A percentile compares a stretch with the other conserved stretches of the same genome.
Conservation (phyloP, 2,113 vertebrate species). For the Mirounga angustirostris region DNA sequence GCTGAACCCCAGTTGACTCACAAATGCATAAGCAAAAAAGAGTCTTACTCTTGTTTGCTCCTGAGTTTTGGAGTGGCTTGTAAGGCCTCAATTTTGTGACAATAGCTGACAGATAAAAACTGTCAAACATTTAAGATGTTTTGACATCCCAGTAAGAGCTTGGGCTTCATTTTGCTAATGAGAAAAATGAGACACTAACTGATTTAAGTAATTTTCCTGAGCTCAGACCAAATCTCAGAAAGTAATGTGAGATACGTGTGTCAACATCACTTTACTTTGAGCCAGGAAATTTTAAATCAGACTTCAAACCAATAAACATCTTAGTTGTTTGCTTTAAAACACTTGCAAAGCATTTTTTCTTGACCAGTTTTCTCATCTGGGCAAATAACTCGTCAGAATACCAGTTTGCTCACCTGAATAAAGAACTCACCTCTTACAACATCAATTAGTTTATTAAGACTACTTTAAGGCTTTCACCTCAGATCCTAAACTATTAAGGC, state of each 20-base stretch:
- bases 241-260: neutral
- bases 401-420: constrained; percentile 9
- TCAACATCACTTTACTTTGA: constrained; percentile 44
- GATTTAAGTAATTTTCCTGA: constrained; percentile 40
- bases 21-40: neutral
- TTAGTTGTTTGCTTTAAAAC: neutral
- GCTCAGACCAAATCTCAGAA: constrained; percentile 4
- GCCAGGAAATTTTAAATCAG: constrained; percentile 54
- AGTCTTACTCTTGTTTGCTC: neutral
- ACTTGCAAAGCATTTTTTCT: constrained; percentile 15
- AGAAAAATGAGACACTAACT: neutral
- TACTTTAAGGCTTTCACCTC: neutral
- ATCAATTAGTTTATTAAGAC: neutral
- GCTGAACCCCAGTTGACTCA: neutral
- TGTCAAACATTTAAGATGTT: neutral
- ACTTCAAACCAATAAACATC: constrained; percentile 23
- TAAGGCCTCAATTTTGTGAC: neutral
- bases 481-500: neutral
- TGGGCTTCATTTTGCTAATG: neutral
- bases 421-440: neutral
- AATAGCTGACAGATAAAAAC: neutral
- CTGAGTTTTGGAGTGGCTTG: neutral
- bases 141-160: neutral
- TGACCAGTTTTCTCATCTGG: neutral
- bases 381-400: neutral